A percentile compares a stretch with the other conserved stretches of the same genome.
These are phyloP conservation scores for Ciconia nigra DNA, from an alignment of 2,797 vertebrate species.

Conservation along the genomic window DNA sequence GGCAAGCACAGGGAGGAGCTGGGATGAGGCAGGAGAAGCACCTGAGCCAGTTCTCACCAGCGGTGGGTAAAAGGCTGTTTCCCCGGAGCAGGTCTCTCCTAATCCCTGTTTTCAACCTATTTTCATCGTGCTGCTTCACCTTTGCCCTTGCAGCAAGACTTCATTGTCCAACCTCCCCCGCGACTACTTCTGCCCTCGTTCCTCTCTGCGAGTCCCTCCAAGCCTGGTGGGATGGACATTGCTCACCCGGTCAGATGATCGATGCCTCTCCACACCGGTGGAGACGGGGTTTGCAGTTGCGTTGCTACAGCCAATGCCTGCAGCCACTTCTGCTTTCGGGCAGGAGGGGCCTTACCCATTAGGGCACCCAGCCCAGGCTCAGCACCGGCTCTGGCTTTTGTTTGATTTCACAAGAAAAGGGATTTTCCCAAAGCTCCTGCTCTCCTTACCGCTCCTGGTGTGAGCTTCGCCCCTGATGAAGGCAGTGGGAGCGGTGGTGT, in stretches of 20 bases:
- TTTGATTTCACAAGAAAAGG: background rate
- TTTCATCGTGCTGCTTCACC: background rate
- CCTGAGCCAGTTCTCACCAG: background rate
- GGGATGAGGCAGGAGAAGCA: background rate
- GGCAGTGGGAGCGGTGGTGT: background rate
- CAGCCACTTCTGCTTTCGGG: conserved; percentile 19
- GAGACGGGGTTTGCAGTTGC: background rate
- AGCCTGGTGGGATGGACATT: background rate
- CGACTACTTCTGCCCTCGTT: background rate
- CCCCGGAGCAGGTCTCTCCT: background rate
- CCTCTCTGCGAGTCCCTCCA: background rate
- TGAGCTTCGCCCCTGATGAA: rapidly evolving
- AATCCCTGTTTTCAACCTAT: background rate
- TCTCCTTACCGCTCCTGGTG: background rate
- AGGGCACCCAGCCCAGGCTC: rapidly evolving
- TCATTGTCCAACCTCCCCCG: background rate
- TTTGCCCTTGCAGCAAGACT: background rate
- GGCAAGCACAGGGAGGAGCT: background rate
- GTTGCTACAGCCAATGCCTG: background rate
- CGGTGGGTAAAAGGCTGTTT: background rate
- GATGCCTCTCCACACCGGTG: rapidly evolving
- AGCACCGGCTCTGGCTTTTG: background rate
- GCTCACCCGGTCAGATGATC: background rate
- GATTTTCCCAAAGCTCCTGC: background rate
- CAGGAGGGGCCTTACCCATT: background rate